phyloP scores from a whole-genome alignment of 1,140 invertebrate species.

The Lepidurus packardi region DNA sequence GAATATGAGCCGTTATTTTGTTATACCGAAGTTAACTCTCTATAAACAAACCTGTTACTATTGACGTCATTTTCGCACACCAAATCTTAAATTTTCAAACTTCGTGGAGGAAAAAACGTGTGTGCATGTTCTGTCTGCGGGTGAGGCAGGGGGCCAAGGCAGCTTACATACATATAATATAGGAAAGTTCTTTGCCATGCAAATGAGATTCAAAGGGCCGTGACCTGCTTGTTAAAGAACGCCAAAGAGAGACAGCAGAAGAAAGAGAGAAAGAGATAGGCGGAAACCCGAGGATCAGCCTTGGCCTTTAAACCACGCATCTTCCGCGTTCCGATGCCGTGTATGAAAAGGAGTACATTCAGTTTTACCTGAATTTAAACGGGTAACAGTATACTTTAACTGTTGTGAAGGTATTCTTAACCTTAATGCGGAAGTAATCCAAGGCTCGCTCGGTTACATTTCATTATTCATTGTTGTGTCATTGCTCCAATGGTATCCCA shows the following conservation, averaged over 20 bases:
- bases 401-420: too few species aligned
- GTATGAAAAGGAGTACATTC: background rate
- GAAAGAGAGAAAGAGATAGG: background rate
- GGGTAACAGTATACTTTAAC: background rate
- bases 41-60: background rate
- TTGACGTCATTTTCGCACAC: constrained; percentile 19
- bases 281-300: constrained; percentile 11
- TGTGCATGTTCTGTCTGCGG: constrained; percentile 3
- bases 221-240: constrained; percentile 19
- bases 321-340: constrained; percentile 2
- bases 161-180: background rate
- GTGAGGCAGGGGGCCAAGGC: background rate
- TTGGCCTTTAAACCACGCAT: background rate
- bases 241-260: background rate
- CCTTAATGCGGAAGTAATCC: too few species aligned
- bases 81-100: background rate
- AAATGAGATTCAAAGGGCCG: constrained; percentile 8
- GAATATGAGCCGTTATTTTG: background rate
- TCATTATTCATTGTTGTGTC: too few species aligned
- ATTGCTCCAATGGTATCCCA: too few species aligned
- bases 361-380: background rate
- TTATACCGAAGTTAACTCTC: background rate
- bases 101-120: constrained; percentile 2
- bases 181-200: constrained; percentile 1
- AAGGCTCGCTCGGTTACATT: too few species aligned